These are phyloP conservation scores for Dolomedes plantarius DNA, from an alignment of 2,888 invertebrate genomes.

Conservation along the genomic window DNA sequence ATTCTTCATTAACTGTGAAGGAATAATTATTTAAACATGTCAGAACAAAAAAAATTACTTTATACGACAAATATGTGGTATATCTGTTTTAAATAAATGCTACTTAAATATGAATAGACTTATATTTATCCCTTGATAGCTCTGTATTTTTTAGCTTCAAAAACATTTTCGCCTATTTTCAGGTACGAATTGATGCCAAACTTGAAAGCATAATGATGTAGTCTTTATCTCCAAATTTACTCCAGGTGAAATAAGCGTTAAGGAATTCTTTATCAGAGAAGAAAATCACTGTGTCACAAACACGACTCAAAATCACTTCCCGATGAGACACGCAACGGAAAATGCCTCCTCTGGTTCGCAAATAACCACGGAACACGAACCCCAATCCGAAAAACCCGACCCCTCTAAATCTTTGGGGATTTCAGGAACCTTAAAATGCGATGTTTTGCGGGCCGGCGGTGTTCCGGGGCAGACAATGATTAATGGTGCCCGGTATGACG, in stretches of 20 bases:
- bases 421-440: conserved; percentile 49
- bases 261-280: not conserved
- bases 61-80: too few species aligned
- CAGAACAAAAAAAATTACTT: too few species aligned
- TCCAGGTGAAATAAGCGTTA: not conserved
- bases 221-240: not conserved
- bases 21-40: too few species aligned
- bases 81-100: too few species aligned
- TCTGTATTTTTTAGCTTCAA: too few species aligned
- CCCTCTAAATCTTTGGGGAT: conserved; percentile 7
- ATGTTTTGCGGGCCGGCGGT: conserved; percentile 66
- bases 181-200: not conserved
- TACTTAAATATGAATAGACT: too few species aligned
- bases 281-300: not conserved
- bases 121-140: too few species aligned
- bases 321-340: not conserved
- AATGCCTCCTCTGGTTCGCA: conserved; percentile 32
- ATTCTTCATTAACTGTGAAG: too few species aligned
- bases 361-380: conserved; percentile 29
- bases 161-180: too few species aligned
- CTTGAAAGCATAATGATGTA: not conserved
- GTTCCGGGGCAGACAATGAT: conserved; percentile 64
- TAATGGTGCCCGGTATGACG: conserved; percentile 53
- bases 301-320: not conserved
- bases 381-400: conserved; percentile 14